A percentile compares a stretch with the other conserved stretches of the same genome.
These are phyloP conservation scores for Rana temporaria DNA, from an alignment of 2,113 vertebrate species.

Conservation along the genomic window DNA sequence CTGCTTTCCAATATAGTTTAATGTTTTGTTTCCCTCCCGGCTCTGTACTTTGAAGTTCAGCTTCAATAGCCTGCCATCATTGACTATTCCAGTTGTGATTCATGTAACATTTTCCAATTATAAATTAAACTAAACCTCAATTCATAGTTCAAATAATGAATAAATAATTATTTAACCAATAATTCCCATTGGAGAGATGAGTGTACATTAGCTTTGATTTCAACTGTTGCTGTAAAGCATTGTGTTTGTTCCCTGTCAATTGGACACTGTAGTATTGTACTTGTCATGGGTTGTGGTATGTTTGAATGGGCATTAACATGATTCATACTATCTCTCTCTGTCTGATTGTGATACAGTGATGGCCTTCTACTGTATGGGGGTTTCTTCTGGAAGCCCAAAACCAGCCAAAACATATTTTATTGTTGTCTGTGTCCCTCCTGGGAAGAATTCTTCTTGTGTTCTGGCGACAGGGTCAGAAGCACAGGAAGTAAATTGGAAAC, in stretches of 20 bases:
- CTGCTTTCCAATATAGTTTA: conserved; percentile 45
- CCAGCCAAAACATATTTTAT: too few relatives aligned
- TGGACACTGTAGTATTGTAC: not conserved
- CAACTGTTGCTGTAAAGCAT: not conserved
- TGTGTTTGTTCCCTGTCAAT: not conserved
- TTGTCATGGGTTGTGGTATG: conserved; percentile 1
- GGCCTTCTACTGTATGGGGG: too few relatives aligned
- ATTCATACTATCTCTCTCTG: not conserved
- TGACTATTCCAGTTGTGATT: conserved; percentile 54
- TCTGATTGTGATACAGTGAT: not conserved
- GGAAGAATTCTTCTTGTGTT: too few relatives aligned
- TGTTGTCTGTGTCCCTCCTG: too few relatives aligned
- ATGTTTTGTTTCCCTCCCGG: conserved; percentile 57
- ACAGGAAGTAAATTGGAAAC: too few relatives aligned
- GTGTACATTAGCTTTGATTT: conserved; percentile 32
- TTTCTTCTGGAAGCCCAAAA: too few relatives aligned
- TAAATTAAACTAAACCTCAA: conserved; percentile 52
- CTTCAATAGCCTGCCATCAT: conserved; percentile 52
- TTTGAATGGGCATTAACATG: not conserved
- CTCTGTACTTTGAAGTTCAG: conserved; percentile 53
- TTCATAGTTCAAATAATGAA: conserved; percentile 55
- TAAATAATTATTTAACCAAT: conserved; percentile 52
- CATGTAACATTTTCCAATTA: conserved; percentile 56
- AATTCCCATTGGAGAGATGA: conserved; percentile 23
- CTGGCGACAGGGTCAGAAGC: too few relatives aligned